Percentiles rank a stretch among this genome's conserved stretches.
These are phyloP conservation scores for Rhinolophus ferrumequinum DNA, from an alignment of 2,113 vertebrate species.

Conservation along the genomic window DNA sequence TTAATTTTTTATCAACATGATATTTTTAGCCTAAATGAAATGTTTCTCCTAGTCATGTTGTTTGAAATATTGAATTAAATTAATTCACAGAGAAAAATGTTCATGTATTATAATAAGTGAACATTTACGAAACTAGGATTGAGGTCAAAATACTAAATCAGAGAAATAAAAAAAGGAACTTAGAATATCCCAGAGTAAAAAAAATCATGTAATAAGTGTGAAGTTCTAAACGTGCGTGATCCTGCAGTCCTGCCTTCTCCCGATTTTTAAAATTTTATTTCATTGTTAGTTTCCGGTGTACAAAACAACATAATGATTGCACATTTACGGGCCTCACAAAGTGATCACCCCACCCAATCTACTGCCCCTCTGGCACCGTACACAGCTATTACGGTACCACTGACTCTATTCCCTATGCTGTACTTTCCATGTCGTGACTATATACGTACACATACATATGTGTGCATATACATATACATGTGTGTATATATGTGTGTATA, in stretches of 20 bases:
- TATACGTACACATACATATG: too few species aligned
- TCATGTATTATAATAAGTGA: constrained; percentile 45
- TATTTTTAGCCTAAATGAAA: constrained; percentile 61
- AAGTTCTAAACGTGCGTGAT: not conserved
- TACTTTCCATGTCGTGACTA: too few species aligned
- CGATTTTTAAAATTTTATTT: too few species aligned
- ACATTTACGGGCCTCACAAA: too few species aligned
- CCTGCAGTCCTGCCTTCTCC: not conserved
- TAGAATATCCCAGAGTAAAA: not conserved
- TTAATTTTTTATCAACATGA: constrained; percentile 14
- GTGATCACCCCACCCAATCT: too few species aligned
- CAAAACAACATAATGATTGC: too few species aligned
- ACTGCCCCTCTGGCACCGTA: too few species aligned
- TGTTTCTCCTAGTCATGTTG: not conserved
- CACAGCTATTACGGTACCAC: too few species aligned
- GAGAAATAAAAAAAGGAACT: not conserved
- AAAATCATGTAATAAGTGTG: not conserved
- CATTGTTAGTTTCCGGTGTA: too few species aligned
- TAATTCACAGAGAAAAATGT: not conserved
- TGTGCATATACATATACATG: too few species aligned
- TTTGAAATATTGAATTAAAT: constrained; percentile 59
- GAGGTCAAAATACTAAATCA: constrained; percentile 6
- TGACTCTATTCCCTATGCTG: too few species aligned
- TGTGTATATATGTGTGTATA: too few species aligned
- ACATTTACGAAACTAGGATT: constrained; percentile 6